Evolutionary conservation across 2,113 vertebrate genomes (phyloP).

Genomic region (Epinephelus lanceolatus): DNA sequence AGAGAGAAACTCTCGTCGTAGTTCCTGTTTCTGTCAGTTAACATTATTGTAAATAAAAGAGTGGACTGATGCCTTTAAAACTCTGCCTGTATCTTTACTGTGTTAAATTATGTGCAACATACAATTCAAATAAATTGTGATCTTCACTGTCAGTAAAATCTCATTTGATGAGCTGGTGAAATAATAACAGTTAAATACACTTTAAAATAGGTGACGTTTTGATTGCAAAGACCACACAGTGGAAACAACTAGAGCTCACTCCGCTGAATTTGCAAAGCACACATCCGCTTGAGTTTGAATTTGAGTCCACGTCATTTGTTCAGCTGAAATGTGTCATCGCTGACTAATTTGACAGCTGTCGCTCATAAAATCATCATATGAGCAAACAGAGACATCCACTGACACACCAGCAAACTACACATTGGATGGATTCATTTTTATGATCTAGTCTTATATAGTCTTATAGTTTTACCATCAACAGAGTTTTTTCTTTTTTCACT

Average conservation of each 20-base stretch:
- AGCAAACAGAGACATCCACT: conserved; percentile 67
- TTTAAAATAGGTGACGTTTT: not conserved
- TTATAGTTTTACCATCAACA: not conserved
- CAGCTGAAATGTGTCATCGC: conserved; percentile 28
- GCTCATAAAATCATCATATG: not conserved
- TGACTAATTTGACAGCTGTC: conserved; percentile 22
- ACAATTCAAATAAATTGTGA: not conserved
- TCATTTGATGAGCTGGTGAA: not conserved
- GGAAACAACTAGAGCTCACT: not conserved
- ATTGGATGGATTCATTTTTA: not conserved
- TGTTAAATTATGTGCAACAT: conserved; percentile 19
- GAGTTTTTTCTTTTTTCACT: not conserved
- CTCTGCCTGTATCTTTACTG: conserved; percentile 18
- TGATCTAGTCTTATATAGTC: not conserved
- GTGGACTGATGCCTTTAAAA: conserved; percentile 21
- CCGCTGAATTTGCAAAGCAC: conserved; percentile 25
- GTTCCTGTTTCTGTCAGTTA: conserved; percentile 74
- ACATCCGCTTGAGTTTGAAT: conserved; percentile 43
- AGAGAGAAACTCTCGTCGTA: conserved; percentile 9
- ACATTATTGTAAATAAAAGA: conserved; percentile 69
- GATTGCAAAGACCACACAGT: not conserved
- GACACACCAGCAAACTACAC: conserved; percentile 57
- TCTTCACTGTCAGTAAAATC: not conserved
- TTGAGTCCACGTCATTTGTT: conserved; percentile 10
- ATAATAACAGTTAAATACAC: not conserved